Evolutionary conservation across 2,113 vertebrate genomes (phyloP), one percentile per base, ranked within the genome.

Genomic region (Thamnaconus septentrionalis): DNA sequence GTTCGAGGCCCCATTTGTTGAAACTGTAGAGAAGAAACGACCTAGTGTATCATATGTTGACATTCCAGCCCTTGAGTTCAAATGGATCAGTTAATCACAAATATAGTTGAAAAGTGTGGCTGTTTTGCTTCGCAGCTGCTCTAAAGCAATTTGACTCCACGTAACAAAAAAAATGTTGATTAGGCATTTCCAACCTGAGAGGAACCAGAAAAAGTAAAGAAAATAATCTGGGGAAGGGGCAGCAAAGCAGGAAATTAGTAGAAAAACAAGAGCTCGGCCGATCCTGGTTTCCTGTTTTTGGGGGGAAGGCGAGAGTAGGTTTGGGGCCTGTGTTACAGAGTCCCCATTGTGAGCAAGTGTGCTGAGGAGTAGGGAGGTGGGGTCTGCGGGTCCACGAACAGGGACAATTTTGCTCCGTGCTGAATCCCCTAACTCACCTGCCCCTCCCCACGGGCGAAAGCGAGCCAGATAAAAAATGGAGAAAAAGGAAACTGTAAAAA

Each of bases 401-500:
- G 90, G 86, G 79, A 80, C 59, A 63, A 72, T 86, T 91, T 75
- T 85, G 71, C 78, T 76, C 88, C 61, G 70, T 65, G 59, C 76
- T 76, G 61, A 79, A 78, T 78, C 81, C 73, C 57, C 56, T 61
- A 75, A 79, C 86, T 70, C 87, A 91, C 84, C 82, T 89, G 80
- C 86, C 85, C 88, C 80, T 81, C 82, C 85, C 76, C 44, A 8
- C 61, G 80, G 62, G 81, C 88, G 80, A 90, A 91, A 92, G 80
- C 82, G 79, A 73, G 79, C 79, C 79, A 75, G 79, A 80, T 82
- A 88, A 84, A 75, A 81, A 73, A 85, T 54, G 57, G 58, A 82
- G 80, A 88, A 84, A 91, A 87, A 88, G 90, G 91, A 92, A 93
- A 92, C 87, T 83, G 87, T 92, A 92, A 92, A 93, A 93, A 91